Evolutionary conservation across 2,888 invertebrate species (phyloP).

Genomic region (Ophion ventricosus): DNA sequence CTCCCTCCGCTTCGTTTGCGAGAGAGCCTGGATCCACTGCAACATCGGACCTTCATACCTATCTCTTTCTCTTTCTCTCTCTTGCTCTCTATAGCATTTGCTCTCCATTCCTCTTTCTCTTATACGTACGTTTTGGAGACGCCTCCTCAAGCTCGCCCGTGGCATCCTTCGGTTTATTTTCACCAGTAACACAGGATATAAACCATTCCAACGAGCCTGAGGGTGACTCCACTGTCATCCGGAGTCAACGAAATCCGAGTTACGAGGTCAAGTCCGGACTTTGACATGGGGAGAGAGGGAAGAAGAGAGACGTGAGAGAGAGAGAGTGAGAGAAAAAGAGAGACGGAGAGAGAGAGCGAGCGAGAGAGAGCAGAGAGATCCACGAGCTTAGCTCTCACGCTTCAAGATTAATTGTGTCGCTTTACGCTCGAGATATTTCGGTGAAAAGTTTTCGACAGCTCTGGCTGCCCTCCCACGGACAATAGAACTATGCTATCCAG

Average conservation of each 20-base stretch:
- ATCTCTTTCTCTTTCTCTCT: slow-evolving; percentile 66
- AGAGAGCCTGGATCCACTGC: slow-evolving; percentile 73
- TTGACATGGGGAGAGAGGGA: background rate
- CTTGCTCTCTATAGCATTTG: slow-evolving; percentile 27
- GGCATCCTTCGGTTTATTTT: slow-evolving; percentile 51
- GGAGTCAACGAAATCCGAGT: slow-evolving; percentile 75
- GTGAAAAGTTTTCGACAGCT: slow-evolving; percentile 53
- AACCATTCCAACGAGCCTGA: slow-evolving; percentile 38
- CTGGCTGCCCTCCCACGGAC: background rate
- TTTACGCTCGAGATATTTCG: slow-evolving; percentile 58
- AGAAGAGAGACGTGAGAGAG: background rate
- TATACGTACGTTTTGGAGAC: background rate
- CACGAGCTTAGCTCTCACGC: slow-evolving; percentile 53
- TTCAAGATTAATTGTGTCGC: slow-evolving; percentile 72
- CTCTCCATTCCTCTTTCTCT: too few species aligned
- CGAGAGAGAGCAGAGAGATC: slow-evolving; percentile 12
- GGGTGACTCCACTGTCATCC: slow-evolving; percentile 66
- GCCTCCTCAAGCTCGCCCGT: slow-evolving; percentile 31
- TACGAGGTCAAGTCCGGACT: slow-evolving; percentile 70
- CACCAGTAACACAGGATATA: slow-evolving; percentile 52
- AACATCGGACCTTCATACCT: slow-evolving; percentile 73
- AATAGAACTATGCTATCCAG: slow-evolving; percentile 16
- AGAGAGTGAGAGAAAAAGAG: background rate
- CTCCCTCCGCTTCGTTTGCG: slow-evolving; percentile 77
- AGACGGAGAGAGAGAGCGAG: background rate